These are phyloP conservation scores for Habrosyne pyritoides DNA, from an alignment of 2,888 invertebrate genomes.

Conservation along the genomic window DNA sequence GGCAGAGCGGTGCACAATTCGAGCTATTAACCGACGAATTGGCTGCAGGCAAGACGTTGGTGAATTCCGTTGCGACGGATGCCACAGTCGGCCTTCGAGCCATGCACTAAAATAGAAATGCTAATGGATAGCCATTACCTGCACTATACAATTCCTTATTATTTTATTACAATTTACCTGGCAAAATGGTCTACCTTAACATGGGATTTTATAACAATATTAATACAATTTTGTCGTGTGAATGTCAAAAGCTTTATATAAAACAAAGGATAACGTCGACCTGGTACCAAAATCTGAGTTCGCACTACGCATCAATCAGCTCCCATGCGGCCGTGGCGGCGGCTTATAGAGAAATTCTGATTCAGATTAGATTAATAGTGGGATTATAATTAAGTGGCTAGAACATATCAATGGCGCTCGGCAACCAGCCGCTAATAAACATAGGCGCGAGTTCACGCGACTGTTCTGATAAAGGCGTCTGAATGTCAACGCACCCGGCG, in stretches of 20 bases:
- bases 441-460: constrained; percentile 55
- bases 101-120: constrained; percentile 38
- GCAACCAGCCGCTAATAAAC: constrained; percentile 51
- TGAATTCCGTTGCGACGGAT: constrained; percentile 52
- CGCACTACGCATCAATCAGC: not conserved
- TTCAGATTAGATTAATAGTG: constrained; percentile 3
- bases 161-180: constrained; percentile 3
- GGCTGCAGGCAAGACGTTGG: constrained; percentile 45
- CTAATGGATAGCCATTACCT: constrained; percentile 31
- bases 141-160: constrained; percentile 16
- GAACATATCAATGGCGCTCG: constrained; percentile 16
- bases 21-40: constrained; percentile 50
- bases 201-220: no score
- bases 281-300: not conserved
- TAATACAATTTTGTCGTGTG: not conserved
- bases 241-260: not conserved
- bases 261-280: not conserved
- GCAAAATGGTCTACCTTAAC: not conserved
- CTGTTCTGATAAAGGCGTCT: constrained; percentile 71
- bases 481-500: constrained; percentile 77
- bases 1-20: constrained; percentile 35
- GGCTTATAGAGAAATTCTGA: not conserved
- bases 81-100: constrained; percentile 38
- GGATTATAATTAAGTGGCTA: constrained; percentile 2
- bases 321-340: not conserved